Conservation (phyloP, 2,888 invertebrate genomes). For the Lithodes maja region DNA sequence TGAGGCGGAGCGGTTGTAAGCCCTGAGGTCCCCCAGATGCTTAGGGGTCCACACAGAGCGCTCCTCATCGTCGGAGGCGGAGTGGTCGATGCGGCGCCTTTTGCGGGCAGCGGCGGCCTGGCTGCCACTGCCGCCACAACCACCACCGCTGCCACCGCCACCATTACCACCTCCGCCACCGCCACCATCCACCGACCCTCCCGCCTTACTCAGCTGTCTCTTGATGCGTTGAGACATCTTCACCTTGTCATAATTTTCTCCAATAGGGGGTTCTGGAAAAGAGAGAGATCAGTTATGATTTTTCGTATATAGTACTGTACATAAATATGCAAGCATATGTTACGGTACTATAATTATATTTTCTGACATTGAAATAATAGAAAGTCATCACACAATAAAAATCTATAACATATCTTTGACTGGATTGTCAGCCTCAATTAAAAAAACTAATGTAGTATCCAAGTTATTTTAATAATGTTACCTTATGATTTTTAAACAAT, state of each 20-base stretch:
- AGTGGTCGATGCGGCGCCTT: conserved; percentile 65
- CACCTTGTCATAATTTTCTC: conserved; percentile 60
- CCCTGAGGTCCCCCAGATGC: conserved; percentile 70
- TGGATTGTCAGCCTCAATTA: too few species aligned
- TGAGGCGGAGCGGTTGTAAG: conserved; percentile 71
- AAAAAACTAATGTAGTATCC: too few species aligned
- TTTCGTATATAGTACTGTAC: too few species aligned
- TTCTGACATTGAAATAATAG: too few species aligned
- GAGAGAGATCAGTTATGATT: neutral
- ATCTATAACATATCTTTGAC: too few species aligned
- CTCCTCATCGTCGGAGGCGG: conserved; percentile 69
- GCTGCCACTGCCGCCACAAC: conserved; percentile 35
- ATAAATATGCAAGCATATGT: too few species aligned
- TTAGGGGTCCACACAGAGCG: conserved; percentile 69
- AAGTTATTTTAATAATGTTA: too few species aligned
- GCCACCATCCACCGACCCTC: conserved; percentile 56
- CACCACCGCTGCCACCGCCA: conserved; percentile 42
- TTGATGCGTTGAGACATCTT: conserved; percentile 65
- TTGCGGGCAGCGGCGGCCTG: conserved; percentile 61
- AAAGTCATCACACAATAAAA: too few species aligned
- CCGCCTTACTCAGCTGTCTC: conserved; percentile 67
- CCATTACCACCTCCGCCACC: conserved; percentile 11
- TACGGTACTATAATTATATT: too few species aligned
- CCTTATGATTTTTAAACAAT: too few species aligned
- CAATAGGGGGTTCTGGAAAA: conserved; percentile 58